Conservation (phyloP, 2,797 vertebrate genomes). For the Sebastes kiyomatsui region DNA sequence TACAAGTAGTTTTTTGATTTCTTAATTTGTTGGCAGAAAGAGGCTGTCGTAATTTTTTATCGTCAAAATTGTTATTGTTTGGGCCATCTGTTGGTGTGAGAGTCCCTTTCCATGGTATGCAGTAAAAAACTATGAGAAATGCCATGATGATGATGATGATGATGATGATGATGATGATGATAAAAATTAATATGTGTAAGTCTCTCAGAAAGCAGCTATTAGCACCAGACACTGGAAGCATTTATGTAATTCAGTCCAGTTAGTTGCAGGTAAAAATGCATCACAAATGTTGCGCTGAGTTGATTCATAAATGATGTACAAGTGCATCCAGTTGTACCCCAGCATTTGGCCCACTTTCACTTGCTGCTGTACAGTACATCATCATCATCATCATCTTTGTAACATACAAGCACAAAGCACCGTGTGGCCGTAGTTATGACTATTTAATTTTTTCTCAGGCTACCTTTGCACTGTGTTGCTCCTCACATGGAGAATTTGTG, state of each 20-base stretch:
- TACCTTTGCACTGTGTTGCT: slow-evolving; percentile 26
- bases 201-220: background rate
- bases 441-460: background rate
- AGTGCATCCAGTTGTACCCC: background rate
- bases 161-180: background rate
- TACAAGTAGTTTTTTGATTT: background rate
- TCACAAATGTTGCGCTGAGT: background rate
- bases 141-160: too few relatives aligned
- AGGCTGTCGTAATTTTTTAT: background rate
- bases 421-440: background rate
- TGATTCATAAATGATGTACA: background rate
- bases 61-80: background rate
- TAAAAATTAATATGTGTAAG: background rate
- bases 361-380: background rate
- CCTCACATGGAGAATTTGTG: background rate
- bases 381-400: background rate
- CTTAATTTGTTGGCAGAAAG: background rate
- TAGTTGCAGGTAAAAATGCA: background rate
- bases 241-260: background rate
- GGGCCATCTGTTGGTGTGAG: background rate
- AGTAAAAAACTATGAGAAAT: background rate
- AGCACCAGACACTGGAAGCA: background rate
- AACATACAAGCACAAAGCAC: background rate
- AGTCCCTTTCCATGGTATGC: background rate
- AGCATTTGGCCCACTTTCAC: background rate